Base-by-base conservation (phyloP, 2,797 vertebrate genomes). In the Aulostomus chinensis region DNA sequence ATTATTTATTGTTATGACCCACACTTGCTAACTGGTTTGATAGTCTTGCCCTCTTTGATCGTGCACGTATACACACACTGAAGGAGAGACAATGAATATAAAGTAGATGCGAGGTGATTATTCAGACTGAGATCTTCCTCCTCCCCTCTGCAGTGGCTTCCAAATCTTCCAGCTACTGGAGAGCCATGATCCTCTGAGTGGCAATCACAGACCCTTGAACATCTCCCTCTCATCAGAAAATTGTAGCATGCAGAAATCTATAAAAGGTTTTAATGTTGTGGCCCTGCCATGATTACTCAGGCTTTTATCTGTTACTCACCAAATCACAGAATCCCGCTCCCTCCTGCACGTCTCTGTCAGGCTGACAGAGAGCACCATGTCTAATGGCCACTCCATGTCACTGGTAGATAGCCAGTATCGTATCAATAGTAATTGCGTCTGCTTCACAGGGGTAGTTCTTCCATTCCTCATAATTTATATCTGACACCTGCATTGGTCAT, bases 251-350 rank as follows among this genome's bases (percentile, higher is more conserved):
- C 56, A 74, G 64, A 68, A 86, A 89, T 87, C 84, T 82, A 83
- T 87, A 81, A 89, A 89, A 85, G 77, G 76, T 81, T 88, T 84
- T 88, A 89, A 83, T 88, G 80, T 82, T 83, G 78, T 48, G 64
- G 65, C 75, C 51, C 46, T 67, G 73, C 64, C 28, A 56, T 85
- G 85, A 89, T 89, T 89, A 75, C 73, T 33, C 22, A 14, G 64
- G 80, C 80, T 86, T 88, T 89, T 86, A 87, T 87, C 75, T 84
- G 78, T 73, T 76, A 84, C 86, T 87, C 78, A 75, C 58, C 81
- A 79, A 81, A 86, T 90, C 80, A 70, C 65, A 56, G 59, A 53
- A 42, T 71, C 62, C 74, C 53, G 41, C 33, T 67, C 50, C 6
- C 13, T 52, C 21, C 29, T 47, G 36, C 68, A 56, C 43, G 42